phyloP scores from a whole-genome alignment of 2,113 vertebrate genomes.

The Mugil cephalus region DNA sequence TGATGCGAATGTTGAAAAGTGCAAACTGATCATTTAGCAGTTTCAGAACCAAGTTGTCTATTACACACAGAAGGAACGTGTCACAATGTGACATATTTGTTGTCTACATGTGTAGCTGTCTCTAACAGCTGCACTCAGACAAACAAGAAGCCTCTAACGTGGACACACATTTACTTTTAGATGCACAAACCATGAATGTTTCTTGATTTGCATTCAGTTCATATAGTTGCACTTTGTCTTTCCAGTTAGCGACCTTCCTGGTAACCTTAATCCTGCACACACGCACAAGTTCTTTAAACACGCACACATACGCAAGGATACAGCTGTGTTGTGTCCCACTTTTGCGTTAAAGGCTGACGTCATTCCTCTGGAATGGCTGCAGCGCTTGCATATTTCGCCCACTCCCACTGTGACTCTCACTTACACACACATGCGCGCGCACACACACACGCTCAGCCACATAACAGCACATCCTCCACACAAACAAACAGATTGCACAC shows the following conservation, averaged over 20 bases:
- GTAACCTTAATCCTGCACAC: not conserved
- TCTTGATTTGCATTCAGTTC: not conserved
- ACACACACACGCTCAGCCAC: not conserved
- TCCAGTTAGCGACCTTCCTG: constrained; percentile 1
- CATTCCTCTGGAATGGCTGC: constrained; percentile 20
- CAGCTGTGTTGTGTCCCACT: constrained; percentile 50
- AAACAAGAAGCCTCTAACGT: not conserved
- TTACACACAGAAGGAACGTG: accelerated
- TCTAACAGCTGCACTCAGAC: not conserved
- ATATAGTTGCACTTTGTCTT: not conserved
- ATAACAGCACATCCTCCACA: not conserved
- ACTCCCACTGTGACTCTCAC: constrained; percentile 2
- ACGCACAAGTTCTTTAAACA: not conserved
- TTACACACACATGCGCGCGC: not conserved
- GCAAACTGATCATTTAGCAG: not conserved
- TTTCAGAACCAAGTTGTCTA: not conserved
- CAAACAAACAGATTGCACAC: constrained; percentile 4
- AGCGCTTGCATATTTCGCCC: not conserved
- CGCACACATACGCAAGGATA: constrained; percentile 9
- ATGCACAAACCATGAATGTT: not conserved
- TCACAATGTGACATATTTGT: not conserved
- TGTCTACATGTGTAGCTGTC: not conserved
- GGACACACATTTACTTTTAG: not conserved
- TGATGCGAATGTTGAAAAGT: not conserved
- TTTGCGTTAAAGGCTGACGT: constrained; percentile 38